Percentiles rank a stretch among this genome's conserved stretches.
These are phyloP conservation scores for Cinclus cinclus DNA, from an alignment of 2,113 vertebrate species.

Conservation along the genomic window DNA sequence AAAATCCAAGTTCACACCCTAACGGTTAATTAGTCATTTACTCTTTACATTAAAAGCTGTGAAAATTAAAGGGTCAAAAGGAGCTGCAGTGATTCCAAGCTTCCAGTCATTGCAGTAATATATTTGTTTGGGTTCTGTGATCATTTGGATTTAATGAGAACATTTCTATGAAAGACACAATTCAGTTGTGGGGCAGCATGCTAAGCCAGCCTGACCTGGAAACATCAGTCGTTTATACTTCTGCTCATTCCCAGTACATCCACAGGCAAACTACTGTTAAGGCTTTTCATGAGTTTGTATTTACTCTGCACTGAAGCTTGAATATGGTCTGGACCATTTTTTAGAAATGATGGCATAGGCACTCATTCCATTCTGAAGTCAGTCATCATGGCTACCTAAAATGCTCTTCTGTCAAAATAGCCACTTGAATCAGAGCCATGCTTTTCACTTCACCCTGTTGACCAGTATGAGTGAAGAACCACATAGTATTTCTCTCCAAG, in stretches of 20 bases:
- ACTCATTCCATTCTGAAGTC: background rate
- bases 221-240: background rate
- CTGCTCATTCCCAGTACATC: background rate
- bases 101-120: background rate
- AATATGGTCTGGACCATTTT: background rate
- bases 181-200: background rate
- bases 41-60: background rate
- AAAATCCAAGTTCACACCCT: background rate
- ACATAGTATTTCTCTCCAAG: background rate
- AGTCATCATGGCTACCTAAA: background rate
- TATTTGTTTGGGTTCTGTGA: background rate
- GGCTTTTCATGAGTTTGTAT: background rate
- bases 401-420: background rate
- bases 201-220: background rate
- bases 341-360: background rate
- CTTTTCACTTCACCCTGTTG: background rate
- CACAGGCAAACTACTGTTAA: conserved; percentile 17
- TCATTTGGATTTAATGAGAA: conserved; percentile 28
- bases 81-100: background rate
- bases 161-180: conserved; percentile 29
- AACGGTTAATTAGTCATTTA: background rate
- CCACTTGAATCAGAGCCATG: background rate
- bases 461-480: background rate
- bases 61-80: background rate
- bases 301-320: background rate